phyloP scores from a whole-genome alignment of 2,888 invertebrate species.

The Caenorhabditis sp. region DNA sequence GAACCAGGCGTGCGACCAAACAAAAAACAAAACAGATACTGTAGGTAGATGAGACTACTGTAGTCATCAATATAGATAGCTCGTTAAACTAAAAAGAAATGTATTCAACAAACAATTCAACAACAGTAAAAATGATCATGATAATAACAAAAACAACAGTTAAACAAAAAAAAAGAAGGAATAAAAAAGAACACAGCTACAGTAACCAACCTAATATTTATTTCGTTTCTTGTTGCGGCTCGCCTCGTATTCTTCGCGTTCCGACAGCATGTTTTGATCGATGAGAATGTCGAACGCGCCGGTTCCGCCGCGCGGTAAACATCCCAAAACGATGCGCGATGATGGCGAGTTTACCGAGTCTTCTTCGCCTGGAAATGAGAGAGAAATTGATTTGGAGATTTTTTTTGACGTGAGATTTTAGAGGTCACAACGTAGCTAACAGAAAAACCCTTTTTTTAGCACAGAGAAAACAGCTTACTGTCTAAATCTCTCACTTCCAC shows the following conservation, averaged over 20 bases:
- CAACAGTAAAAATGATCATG: conserved; percentile 6
- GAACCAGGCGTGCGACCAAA: neutral
- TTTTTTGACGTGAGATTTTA: too few relatives aligned
- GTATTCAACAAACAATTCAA: conserved; percentile 5
- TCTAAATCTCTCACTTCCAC: too few relatives aligned
- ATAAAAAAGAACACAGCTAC: too few relatives aligned
- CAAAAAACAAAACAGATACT: too few relatives aligned
- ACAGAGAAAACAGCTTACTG: too few relatives aligned
- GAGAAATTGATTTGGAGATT: neutral
- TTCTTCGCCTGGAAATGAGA: conserved; percentile 59
- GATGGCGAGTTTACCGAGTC: conserved; percentile 67
- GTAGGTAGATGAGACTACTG: too few relatives aligned
- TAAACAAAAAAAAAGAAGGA: conserved; percentile 2
- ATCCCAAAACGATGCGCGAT: conserved; percentile 64
- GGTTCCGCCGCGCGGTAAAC: conserved; percentile 65
- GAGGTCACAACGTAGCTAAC: too few relatives aligned
- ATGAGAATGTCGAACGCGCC: conserved; percentile 64
- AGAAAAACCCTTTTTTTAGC: too few relatives aligned
- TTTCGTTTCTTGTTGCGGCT: conserved; percentile 9
- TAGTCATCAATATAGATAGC: too few relatives aligned
- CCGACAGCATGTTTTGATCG: conserved; percentile 27
- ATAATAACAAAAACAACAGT: conserved; percentile 14
- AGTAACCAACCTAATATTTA: conserved; percentile 6
- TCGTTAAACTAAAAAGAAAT: too few relatives aligned
- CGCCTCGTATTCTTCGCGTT: conserved; percentile 25